Evolutionary conservation across 2,797 vertebrate species (phyloP), one percentile per base, ranked within the genome.

Genomic region (Gymnocypris eckloni): DNA sequence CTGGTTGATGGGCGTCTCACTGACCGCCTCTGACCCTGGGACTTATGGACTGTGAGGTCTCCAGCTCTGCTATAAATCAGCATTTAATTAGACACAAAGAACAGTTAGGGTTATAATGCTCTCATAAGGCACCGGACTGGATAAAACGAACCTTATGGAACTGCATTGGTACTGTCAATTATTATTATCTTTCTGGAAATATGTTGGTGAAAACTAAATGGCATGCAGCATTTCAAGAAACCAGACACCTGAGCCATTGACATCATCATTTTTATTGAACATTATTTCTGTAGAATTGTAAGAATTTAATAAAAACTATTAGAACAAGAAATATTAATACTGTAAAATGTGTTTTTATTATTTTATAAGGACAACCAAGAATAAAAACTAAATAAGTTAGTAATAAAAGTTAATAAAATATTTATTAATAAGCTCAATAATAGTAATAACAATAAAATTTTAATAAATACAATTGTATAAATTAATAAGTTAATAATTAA

Each of bases 21-120:
- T 88, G 87, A 86, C 84, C 61, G 70, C 61, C 45, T 64, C 84
- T 86, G 87, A 86, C 84, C 87, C 81, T 45, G 41, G 6, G 50
- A 61, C 67, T 37, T 79, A 72, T 79, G 69, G 76, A 25, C 64
- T 37, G 25, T 86, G 79, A 79, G 52, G 48, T 78, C 70, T 80
- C 18, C 45, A 12, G 25, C 43, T 28, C 41, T 75, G 71, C 48
- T 76, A 79, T 88, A 88, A 86, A 86, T 88, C 87, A 86, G 81
- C 8, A 43, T 88, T 81, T 81, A 88, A 86, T 83, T 78, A 83
- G 84, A 70, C 54, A 70, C 54, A 41, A 70, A 52, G 41, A 69
- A 78, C 54, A 52, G 56, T 59, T 66, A 28, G 37, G 72, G 45
- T 13, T 45, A 54, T 52, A 73, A 71, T 79, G 72, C 37, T 66